A percentile compares a stretch with the other conserved stretches of the same genome.
These are phyloP conservation scores for Ciona savignyi DNA, from an alignment of 23 tunicate genomes.

Conservation along the genomic window DNA sequence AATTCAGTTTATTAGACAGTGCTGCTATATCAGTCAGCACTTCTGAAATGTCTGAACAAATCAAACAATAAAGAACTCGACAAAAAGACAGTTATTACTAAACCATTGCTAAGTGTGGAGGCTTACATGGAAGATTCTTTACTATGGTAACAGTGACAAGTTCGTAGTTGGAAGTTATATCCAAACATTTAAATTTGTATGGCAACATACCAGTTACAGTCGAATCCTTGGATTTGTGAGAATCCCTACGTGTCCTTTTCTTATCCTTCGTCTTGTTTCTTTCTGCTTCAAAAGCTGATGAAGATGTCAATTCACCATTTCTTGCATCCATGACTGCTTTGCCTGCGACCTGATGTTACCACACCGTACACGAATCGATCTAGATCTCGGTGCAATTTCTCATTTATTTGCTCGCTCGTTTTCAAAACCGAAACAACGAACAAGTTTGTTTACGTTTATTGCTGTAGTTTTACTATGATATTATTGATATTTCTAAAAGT, in stretches of 20 bases:
- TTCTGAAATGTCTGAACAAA: no score
- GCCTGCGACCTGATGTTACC: no score
- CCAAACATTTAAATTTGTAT: not conserved
- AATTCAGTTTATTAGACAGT: no score
- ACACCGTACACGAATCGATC: not conserved
- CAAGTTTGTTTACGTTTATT: no score
- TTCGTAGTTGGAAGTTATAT: no score
- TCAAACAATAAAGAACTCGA: no score
- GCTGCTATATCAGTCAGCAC: no score
- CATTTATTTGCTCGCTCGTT: not conserved
- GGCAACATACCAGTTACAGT: slow-evolving; percentile 9
- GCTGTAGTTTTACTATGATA: no score
- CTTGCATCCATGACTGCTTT: not conserved
- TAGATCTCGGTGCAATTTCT: not conserved
- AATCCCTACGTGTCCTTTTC: slow-evolving; percentile 62
- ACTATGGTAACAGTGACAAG: no score
- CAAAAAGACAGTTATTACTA: not conserved
- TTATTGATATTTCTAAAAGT: no score
- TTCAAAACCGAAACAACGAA: no score
- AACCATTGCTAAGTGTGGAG: not conserved
- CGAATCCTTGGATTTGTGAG: slow-evolving; percentile 39
- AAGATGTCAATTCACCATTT: not conserved
- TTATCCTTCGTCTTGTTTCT: slow-evolving; percentile 54
- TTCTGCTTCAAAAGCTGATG: slow-evolving; percentile 22
- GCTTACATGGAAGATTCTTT: not conserved